Evolutionary conservation across 2,797 vertebrate genomes (phyloP).

Genomic region (Acrossocheilus fasciatus): DNA sequence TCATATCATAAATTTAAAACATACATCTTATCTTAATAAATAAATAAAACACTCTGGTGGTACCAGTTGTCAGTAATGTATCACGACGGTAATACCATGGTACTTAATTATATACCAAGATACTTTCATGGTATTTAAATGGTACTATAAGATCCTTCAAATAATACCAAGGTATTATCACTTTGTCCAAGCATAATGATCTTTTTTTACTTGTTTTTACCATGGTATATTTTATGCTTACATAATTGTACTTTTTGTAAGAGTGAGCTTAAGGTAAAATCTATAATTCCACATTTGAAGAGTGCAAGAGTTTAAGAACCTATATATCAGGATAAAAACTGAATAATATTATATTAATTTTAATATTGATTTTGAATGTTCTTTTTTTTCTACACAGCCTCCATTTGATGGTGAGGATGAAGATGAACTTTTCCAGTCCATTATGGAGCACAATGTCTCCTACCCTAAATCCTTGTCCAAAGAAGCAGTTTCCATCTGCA

Average conservation of each 20-base stretch:
- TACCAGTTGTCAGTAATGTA: background rate
- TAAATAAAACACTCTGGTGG: too few relatives aligned
- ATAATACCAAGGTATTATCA: background rate
- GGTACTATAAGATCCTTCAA: background rate
- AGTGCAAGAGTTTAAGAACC: background rate
- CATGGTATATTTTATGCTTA: background rate
- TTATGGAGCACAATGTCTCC: constrained; percentile 96
- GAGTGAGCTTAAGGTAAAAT: background rate
- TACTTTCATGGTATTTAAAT: background rate
- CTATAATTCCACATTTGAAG: background rate
- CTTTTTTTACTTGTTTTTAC: background rate
- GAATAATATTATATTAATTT: background rate
- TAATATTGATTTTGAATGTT: background rate
- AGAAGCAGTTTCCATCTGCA: constrained; percentile 96
- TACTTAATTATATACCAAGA: background rate
- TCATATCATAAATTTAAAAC: background rate
- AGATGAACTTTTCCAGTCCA: constrained; percentile 95
- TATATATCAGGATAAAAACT: background rate
- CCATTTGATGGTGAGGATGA: constrained; percentile 97
- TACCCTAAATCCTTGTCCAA: constrained; percentile 95
- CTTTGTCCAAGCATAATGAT: background rate
- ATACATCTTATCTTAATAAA: background rate
- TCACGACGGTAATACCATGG: background rate
- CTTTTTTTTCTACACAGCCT: constrained; percentile 77
- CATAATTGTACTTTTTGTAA: background rate